Percentiles rank a stretch among this genome's conserved stretches.
Evolutionary conservation across 2,113 vertebrate species (phyloP).

Genomic region (Fregata magnificens): DNA sequence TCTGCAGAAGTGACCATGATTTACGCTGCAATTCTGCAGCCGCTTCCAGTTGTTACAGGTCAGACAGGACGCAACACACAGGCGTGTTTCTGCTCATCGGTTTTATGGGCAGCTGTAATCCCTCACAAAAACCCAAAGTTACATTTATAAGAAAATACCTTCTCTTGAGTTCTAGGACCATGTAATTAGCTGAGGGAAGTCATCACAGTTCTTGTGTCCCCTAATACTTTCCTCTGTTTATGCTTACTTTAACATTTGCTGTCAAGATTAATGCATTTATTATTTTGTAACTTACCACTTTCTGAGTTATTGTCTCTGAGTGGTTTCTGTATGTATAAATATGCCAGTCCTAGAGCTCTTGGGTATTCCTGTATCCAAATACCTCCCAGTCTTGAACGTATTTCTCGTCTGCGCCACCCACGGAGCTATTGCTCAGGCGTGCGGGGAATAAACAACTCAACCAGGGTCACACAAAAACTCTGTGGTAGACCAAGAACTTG

Average conservation of each 20-base stretch:
- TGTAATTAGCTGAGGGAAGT: neutral
- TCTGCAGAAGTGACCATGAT: neutral
- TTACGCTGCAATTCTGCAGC: neutral
- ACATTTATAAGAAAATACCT: neutral
- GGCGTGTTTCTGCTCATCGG: neutral
- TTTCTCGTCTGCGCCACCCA: slow-evolving; percentile 21
- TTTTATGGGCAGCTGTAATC: neutral
- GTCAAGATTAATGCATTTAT: neutral
- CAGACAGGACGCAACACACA: neutral
- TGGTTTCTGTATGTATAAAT: slow-evolving; percentile 13
- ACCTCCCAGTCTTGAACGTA: neutral
- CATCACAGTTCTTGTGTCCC: neutral
- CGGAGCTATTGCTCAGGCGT: neutral
- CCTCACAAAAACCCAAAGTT: neutral
- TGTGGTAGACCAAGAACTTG: slow-evolving; percentile 2
- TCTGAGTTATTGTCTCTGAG: neutral
- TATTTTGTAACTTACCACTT: neutral
- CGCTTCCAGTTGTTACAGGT: neutral
- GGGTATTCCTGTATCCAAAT: neutral
- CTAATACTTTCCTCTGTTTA: neutral
- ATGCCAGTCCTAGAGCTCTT: neutral
- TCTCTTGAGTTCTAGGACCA: neutral
- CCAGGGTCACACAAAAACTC: neutral
- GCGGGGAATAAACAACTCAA: neutral
- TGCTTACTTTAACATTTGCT: neutral